Conservation (phyloP, 2,888 invertebrate species). For the Aphidoletes aphidimyza region DNA sequence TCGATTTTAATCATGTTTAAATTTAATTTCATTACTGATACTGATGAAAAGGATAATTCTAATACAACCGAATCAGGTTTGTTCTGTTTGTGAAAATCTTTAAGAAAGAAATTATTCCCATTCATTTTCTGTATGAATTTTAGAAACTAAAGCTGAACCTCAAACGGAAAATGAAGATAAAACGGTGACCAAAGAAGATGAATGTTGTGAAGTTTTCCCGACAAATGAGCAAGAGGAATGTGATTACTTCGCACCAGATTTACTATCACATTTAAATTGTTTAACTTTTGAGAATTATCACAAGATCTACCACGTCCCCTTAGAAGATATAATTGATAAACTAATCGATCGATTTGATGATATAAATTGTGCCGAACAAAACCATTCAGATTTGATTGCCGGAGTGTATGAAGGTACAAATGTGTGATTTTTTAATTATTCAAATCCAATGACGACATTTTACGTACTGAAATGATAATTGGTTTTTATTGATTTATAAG, state of each 20-base stretch:
- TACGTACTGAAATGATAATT: too few species aligned
- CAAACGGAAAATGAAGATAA: background rate
- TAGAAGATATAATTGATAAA: constrained; percentile 60
- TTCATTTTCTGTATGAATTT: background rate
- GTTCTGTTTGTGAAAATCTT: background rate
- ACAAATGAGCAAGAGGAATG: constrained; percentile 59
- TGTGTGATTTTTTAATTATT: constrained; percentile 36
- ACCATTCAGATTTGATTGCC: constrained; percentile 79
- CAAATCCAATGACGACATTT: too few species aligned
- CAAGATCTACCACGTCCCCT: background rate
- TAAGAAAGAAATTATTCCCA: background rate
- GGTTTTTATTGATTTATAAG: too few species aligned
- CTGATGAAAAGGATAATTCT: constrained; percentile 31
- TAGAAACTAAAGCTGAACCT: background rate
- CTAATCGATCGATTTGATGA: constrained; percentile 64
- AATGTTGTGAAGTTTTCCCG: constrained; percentile 60
- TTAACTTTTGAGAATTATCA: background rate
- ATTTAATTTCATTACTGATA: constrained; percentile 56
- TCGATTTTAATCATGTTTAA: constrained; percentile 55
- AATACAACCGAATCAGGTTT: background rate
- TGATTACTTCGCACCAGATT: constrained; percentile 22
- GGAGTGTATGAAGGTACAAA: constrained; percentile 81
- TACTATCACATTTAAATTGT: background rate
- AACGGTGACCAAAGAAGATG: constrained; percentile 29
- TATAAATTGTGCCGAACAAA: constrained; percentile 68